phyloP scores from a whole-genome alignment of 1,140 invertebrate species.

The Drosophila gunungcola region DNA sequence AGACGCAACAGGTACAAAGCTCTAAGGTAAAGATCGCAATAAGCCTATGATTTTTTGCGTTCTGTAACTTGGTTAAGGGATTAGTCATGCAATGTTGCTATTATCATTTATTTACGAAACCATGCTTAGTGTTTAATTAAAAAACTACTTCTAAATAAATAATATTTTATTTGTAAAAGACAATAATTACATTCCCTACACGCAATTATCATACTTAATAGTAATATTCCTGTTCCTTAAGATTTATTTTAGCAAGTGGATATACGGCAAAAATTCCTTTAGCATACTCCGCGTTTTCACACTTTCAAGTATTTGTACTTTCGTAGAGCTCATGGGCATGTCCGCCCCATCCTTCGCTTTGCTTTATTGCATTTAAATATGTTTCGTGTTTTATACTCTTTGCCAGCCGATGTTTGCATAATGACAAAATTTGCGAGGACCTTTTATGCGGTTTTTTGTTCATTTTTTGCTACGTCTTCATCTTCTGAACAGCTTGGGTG shows the following conservation, averaged over 20 bases:
- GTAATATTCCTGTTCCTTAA: not conserved
- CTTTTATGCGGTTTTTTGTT: slow-evolving; percentile 45
- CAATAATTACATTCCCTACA: not conserved
- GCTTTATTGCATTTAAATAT: slow-evolving; percentile 65
- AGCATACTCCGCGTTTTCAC: not conserved
- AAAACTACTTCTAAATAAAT: too few relatives aligned
- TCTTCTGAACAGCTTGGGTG: not conserved
- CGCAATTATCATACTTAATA: too few relatives aligned
- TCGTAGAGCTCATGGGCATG: not conserved
- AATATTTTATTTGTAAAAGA: too few relatives aligned
- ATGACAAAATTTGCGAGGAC: slow-evolving; percentile 54
- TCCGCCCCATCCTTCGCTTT: slow-evolving; percentile 5
- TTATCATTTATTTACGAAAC: too few relatives aligned
- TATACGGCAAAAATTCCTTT: not conserved
- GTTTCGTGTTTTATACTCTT: slow-evolving; percentile 49
- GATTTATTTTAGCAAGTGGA: not conserved
- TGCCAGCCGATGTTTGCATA: slow-evolving; percentile 55
- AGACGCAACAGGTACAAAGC: too few relatives aligned
- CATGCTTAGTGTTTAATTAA: too few relatives aligned
- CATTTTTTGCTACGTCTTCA: slow-evolving; percentile 5
- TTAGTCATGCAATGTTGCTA: too few relatives aligned
- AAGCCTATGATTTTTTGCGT: too few relatives aligned
- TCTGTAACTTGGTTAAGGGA: too few relatives aligned
- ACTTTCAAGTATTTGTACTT: slow-evolving; percentile 14
- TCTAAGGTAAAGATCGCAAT: too few relatives aligned